Evolutionary conservation across 2,797 vertebrate species (phyloP).

Genomic region (Trematomus bernacchii): DNA sequence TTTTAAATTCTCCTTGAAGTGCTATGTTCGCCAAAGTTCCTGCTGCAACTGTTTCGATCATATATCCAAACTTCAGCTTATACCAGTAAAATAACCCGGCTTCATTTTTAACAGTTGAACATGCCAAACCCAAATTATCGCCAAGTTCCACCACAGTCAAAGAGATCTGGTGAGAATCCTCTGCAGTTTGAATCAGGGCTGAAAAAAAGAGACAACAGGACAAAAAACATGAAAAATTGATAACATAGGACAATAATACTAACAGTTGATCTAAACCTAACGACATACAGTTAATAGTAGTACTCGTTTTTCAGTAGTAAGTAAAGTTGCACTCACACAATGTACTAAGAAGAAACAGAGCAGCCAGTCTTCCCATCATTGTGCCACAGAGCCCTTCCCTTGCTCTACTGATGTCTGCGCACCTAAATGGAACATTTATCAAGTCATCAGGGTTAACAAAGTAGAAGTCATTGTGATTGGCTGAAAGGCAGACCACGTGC

Average conservation of each 20-base stretch:
- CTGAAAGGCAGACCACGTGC: constrained; percentile 7
- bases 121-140: constrained; percentile 13
- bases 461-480: constrained; percentile 54
- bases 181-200: constrained; percentile 11
- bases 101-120: fast-evolving
- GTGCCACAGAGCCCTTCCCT: constrained; percentile 12
- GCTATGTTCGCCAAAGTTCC: fast-evolving
- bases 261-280: too few species aligned
- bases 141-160: constrained; percentile 25
- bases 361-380: constrained; percentile 43
- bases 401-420: constrained; percentile 38
- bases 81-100: constrained; percentile 38
- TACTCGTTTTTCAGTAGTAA: not conserved
- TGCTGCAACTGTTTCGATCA: constrained; percentile 19
- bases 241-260: not conserved
- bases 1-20: not conserved
- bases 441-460: too few species aligned
- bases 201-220: not conserved
- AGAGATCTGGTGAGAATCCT: not conserved
- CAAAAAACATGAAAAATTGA: not conserved
- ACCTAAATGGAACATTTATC: too few species aligned
- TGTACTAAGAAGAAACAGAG: constrained; percentile 49
- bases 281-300: too few species aligned
- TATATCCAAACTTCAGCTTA: constrained; percentile 37
- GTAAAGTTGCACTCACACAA: constrained; percentile 43